A percentile compares a stretch with the other conserved stretches of the same genome.
These are phyloP conservation scores for Eupithecia tripunctaria DNA, from an alignment of 2,888 invertebrate species.

Conservation along the genomic window DNA sequence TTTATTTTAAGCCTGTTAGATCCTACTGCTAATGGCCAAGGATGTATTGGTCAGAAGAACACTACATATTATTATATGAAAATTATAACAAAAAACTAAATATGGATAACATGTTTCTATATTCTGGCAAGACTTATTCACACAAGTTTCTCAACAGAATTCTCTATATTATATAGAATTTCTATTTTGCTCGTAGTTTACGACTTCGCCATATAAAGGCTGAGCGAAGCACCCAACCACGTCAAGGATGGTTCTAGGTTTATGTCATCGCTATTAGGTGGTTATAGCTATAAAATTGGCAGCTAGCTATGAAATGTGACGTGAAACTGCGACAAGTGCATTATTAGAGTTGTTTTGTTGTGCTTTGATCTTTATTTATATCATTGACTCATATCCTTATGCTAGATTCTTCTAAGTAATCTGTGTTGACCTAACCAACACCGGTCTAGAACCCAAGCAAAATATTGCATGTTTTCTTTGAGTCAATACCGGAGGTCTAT, in stretches of 20 bases:
- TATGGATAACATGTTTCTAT: no score
- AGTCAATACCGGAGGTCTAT: no score
- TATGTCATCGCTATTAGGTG: constrained; percentile 29
- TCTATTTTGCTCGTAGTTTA: constrained; percentile 22
- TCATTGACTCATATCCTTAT: background rate
- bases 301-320: constrained; percentile 18
- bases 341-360: background rate
- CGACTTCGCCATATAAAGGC: constrained; percentile 27
- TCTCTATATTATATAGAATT: background rate
- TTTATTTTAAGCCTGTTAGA: no score
- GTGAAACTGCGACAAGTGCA: constrained; percentile 17
- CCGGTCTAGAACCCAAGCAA: background rate
- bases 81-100: no score
- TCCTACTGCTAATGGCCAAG: no score
- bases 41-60: no score
- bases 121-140: background rate
- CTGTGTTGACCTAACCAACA: background rate
- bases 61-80: no score
- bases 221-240: constrained; percentile 15
- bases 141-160: constrained; percentile 2
- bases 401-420: background rate
- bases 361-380: constrained; percentile 6
- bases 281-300: constrained; percentile 22
- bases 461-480: background rate
- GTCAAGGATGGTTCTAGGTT: constrained; percentile 24